Base-by-base conservation (phyloP, 2,113 vertebrate species). In the Lepisosteus oculatus region DNA sequence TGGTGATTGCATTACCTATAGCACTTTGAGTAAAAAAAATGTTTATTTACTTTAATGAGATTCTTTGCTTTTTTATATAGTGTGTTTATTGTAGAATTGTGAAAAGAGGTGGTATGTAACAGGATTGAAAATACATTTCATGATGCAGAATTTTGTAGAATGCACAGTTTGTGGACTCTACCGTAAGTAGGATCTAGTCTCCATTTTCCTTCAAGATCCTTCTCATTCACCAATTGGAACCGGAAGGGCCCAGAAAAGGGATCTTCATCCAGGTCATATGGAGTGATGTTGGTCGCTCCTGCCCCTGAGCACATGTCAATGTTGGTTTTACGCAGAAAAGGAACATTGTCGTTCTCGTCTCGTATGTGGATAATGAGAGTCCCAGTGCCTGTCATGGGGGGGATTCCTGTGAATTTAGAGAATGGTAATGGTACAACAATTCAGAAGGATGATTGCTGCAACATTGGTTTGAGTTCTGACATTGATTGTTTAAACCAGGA, bases 241-340 rank as follows among this genome's bases (percentile, higher is more conserved):
- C 1, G 71, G 62, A 88, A 90, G 44, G 88, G 89, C 4, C 79
- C 84, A 15, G 59, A 79, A 1, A 66, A 87, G 0, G 82, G 86
- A 0, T 69, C 29, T 15, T 13, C 69, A 55, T 88, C 87, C 14
- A 8, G 47, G 67, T 88, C 87, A 0, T 44, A 1, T 1, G 55
- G 82, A 8, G 71, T 71, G 67, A 87, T 71, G 8, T 74, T 79
- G 65, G 69, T 64, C 6, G 47, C 61, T 51, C 57, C 45, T 0
- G 80, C 67, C 29, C 69, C 72, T 0, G 79, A 64, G 61, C 87
- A 88, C 47, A 88, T 78, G 55, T 77, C 72, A 1, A 84, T 4
- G 3, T 0, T 41, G 17, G 0, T 74, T 6, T 0, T 3, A 6
- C 1, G 0, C 1, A 87, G 64, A 42, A 0, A 11, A 6, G 85